phyloP scores from a whole-genome alignment of 2,888 invertebrate genomes.

The Ptychoptera albimana region DNA sequence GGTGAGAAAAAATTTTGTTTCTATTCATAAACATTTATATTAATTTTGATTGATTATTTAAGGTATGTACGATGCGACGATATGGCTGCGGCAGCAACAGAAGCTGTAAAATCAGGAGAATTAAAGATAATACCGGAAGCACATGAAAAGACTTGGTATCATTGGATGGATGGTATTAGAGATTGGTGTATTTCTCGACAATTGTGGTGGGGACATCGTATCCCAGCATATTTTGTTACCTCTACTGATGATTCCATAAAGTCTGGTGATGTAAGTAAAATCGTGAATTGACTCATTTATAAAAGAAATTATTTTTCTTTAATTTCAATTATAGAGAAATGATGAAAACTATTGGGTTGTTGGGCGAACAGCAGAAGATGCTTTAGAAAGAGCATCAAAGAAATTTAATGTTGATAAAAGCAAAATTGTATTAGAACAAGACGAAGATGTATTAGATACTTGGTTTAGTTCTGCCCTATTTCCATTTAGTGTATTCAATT shows the following conservation, averaged over 20 bases:
- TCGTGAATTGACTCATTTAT: slow-evolving; percentile 2
- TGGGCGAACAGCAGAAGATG: slow-evolving; percentile 57
- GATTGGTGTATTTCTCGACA: slow-evolving; percentile 99
- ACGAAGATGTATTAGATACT: slow-evolving; percentile 95
- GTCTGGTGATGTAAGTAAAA: slow-evolving; percentile 21
- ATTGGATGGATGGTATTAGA: slow-evolving; percentile 90
- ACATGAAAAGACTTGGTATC: slow-evolving; percentile 85
- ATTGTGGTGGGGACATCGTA: slow-evolving; percentile 99
- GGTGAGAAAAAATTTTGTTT: slow-evolving; percentile 53
- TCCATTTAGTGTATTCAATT: slow-evolving; percentile 92
- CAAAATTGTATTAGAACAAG: slow-evolving; percentile 47
- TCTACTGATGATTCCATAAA: slow-evolving; percentile 31
- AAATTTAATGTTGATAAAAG: slow-evolving; percentile 42
- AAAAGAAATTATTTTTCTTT: slow-evolving; percentile 5
- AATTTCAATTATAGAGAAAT: slow-evolving; percentile 24
- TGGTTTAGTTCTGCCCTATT: slow-evolving; percentile 98
- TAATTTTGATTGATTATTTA: too few relatives aligned
- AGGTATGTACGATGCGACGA: slow-evolving; percentile 75
- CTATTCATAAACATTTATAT: too few relatives aligned
- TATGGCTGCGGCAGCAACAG: slow-evolving; percentile 77
- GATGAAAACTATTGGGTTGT: slow-evolving; percentile 59
- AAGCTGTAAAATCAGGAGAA: slow-evolving; percentile 62
- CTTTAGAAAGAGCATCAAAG: slow-evolving; percentile 57
- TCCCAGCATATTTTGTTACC: slow-evolving; percentile 79
- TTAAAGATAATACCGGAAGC: slow-evolving; percentile 80